Evolutionary conservation across 2,797 vertebrate genomes (phyloP), one percentile per base, ranked within the genome.

Genomic region (Neosilurus hyrtlii): DNA sequence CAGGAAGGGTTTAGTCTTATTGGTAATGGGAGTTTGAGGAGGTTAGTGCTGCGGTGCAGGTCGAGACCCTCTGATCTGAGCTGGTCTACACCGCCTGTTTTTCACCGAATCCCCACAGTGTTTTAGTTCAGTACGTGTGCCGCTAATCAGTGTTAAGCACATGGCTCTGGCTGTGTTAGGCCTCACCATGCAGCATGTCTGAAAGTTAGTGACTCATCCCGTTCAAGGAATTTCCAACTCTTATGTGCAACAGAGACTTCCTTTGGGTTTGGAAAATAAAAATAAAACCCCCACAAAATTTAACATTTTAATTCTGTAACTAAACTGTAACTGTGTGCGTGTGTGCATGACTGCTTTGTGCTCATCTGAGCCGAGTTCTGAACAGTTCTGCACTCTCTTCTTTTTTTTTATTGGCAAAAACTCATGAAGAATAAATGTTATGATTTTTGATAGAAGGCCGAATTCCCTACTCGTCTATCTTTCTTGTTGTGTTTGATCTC

Each of bases 31-130:
- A 74, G 52, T 57, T 56, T 1, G 26, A 57, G 52, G 7, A 35
- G 51, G 62, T 8, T 37, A 62, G 35, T 37, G 18, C 30, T 49
- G 35, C 71, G 35, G 37, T 12, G 59, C 67, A 75, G 79, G 49
- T 49, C 1, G 35, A 68, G 79, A 80, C 79, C 79, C 82, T 78
- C 77, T 83, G 76, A 66, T 26, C 66, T 57, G 18, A 9, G 20
- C 61, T 79, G 81, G 80, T 86, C 86, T 83, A 84, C 70, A 75
- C 85, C 59, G 75, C 54, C 72, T 26, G 62, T 16, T n/a, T 70
- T 56, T 35, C 30, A 51, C 57, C 12, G 14, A 37, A 74, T 70
- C 65, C 37, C 26, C 43, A 57, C 72, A 49, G 43, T 78, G 76
- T 75, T 79, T 72, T 65, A 49, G 66, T 63, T 62, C 49, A 79